A percentile compares a stretch with the other conserved stretches of the same genome.
These are phyloP conservation scores for Chelonoidis abingdonii DNA, from an alignment of 2,113 vertebrate genomes.

Conservation along the genomic window DNA sequence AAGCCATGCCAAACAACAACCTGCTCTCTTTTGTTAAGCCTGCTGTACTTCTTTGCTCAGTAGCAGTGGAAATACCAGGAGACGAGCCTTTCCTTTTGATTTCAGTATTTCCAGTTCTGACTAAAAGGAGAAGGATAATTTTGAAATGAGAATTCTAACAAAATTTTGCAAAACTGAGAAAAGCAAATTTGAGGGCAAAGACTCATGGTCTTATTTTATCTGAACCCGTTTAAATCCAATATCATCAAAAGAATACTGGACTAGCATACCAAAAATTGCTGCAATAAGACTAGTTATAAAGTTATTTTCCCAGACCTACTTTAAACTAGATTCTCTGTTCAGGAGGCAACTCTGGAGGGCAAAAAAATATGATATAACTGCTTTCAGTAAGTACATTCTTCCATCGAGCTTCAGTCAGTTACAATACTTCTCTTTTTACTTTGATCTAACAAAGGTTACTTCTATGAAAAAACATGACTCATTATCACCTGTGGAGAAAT, in stretches of 20 bases:
- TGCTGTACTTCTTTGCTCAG: neutral
- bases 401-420: neutral
- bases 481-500: neutral
- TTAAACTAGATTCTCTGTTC: neutral
- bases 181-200: neutral
- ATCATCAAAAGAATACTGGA: neutral
- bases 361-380: neutral
- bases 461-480: neutral
- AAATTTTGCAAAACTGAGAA: neutral
- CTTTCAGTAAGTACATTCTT: neutral
- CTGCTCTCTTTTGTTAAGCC: neutral
- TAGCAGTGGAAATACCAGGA: neutral
- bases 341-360: neutral
- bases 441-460: neutral
- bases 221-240: neutral
- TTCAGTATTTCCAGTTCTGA: neutral
- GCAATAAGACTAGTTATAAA: neutral
- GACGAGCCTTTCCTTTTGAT: neutral
- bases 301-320: neutral
- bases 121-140: neutral
- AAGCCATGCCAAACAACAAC: neutral
- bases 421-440: neutral
- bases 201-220: neutral
- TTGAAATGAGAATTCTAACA: neutral
- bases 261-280: neutral